Evolutionary conservation across 1,140 invertebrate genomes (phyloP), one percentile per base, ranked within the genome.

Genomic region (Conopomorpha cramerella): DNA sequence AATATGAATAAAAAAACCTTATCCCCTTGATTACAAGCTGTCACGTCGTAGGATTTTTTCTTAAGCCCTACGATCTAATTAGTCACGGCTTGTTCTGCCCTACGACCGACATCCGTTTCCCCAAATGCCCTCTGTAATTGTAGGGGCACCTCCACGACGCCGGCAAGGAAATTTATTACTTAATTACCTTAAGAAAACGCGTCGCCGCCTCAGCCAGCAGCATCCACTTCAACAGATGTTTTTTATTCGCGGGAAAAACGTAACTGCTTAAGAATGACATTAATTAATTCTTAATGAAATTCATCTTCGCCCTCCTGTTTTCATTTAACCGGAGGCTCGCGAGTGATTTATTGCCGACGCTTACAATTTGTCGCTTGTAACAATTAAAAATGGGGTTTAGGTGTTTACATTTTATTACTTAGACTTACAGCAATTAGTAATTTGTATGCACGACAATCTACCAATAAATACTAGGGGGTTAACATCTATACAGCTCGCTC

Each of bases 261-360:
- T 71, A 70, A 76, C 67, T 54, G 50, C 56, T 65, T 67, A 71
- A 76, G 71, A 73, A 76, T 76, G 71, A 76, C 71, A 76, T 76
- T 76, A 76, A 76, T 76, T 76, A 76, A 76, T 72, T 76, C 71
- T 76, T 72, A 76, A 76, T 76, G 71, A 76, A 76, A 73, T 73
- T 73, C 68, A 72, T 76, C 71, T 76, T 70, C 71, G 66, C 68
- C 66, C 71, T 65, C 62, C 51, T 50, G 59, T 70, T 72, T 72
- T 76, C 72, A 76, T 63, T 71, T 76, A 60, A 71, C 71, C 43
- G 53, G 45, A 55, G 62, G 16, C 12, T 30, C 11, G 11, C 12
- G 16, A 8, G 8, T 6, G 65, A 76, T 76, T 76, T 76, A 72
- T 76, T 67, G 47, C 67, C 60, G n/a, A n/a, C n/a, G n/a, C 47